Percentiles rank a stretch among this genome's conserved stretches.
Evolutionary conservation across 2,113 vertebrate genomes (phyloP).

Genomic region (Campylorhamphus procurvoides): DNA sequence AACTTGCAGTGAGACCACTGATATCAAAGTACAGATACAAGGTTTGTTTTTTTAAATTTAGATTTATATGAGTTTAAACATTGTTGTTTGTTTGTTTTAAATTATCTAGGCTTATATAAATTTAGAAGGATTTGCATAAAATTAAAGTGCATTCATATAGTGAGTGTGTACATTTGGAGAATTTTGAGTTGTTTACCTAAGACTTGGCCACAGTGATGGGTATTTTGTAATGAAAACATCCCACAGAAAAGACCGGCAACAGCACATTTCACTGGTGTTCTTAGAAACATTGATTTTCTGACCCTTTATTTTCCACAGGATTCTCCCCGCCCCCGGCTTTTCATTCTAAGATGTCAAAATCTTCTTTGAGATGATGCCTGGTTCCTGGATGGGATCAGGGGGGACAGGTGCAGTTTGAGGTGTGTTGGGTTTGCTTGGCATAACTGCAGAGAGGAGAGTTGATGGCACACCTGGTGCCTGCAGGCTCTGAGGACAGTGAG

Average conservation of each 20-base stretch:
- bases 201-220: not conserved
- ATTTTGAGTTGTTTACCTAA: not conserved
- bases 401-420: not conserved
- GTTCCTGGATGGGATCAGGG: not conserved
- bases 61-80: not conserved
- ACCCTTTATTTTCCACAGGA: not conserved
- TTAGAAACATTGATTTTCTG: not conserved
- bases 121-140: not conserved
- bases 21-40: not conserved
- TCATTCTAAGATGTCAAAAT: not conserved
- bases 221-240: not conserved
- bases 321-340: accelerated
- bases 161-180: not conserved
- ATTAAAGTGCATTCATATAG: not conserved
- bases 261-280: not conserved
- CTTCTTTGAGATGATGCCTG: not conserved
- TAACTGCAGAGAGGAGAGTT: not conserved
- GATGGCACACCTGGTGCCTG: accelerated
- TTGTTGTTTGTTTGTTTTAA: not conserved
- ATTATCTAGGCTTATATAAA: not conserved
- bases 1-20: not conserved
- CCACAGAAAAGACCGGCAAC: not conserved
- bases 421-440: not conserved
- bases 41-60: not conserved
- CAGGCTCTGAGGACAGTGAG: not conserved